A percentile compares a stretch with the other conserved stretches of the same genome.
Evolutionary conservation across 2,888 invertebrate genomes (phyloP).

Genomic region (Spatulosminthurus flaviceps): DNA sequence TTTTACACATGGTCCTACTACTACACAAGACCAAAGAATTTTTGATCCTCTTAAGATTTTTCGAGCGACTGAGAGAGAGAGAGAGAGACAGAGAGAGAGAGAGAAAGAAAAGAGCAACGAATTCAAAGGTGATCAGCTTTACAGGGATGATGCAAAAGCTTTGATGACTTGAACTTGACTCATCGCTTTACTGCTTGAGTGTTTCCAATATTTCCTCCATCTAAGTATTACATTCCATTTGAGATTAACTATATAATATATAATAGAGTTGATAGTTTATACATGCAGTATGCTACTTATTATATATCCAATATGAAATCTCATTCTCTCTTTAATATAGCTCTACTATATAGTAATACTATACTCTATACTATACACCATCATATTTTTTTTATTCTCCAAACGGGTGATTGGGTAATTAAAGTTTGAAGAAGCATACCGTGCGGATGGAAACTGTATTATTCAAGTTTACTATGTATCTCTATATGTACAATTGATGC

Average conservation of each 20-base stretch:
- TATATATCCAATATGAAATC: constrained; percentile 16
- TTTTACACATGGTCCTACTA: no score
- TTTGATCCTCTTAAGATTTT: constrained; percentile 10
- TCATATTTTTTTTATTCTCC: constrained; percentile 20
- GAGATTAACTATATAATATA: no score
- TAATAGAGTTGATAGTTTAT: no score
- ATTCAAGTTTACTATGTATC: background rate
- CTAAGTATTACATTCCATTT: background rate
- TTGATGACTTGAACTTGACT: background rate
- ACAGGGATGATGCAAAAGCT: background rate
- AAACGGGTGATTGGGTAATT: constrained; percentile 41
- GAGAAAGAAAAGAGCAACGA: no score
- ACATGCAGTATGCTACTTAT: no score
- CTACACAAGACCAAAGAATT: background rate
- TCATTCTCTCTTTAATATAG: constrained; percentile 13
- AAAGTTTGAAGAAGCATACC: constrained; percentile 39
- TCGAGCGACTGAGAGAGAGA: no score
- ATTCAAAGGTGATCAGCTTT: background rate
- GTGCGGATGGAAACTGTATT: background rate
- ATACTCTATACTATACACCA: no score
- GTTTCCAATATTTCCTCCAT: background rate
- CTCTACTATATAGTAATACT: no score
- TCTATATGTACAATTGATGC: background rate
- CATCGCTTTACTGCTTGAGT: background rate
- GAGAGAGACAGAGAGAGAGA: no score